These are phyloP conservation scores for Leucania comma DNA, from an alignment of 2,888 invertebrate species.

Conservation along the genomic window DNA sequence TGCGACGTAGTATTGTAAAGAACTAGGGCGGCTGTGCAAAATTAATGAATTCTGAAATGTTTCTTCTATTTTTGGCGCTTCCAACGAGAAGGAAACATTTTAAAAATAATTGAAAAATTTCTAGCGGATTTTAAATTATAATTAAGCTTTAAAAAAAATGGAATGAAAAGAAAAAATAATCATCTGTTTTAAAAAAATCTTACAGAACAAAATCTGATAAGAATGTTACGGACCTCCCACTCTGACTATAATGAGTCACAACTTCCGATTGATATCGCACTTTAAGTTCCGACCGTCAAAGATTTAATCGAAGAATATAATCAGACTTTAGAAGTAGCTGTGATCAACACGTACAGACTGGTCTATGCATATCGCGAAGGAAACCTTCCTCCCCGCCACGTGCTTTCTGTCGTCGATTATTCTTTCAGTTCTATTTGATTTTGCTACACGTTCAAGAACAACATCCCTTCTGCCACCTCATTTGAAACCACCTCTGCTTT, in stretches of 20 bases:
- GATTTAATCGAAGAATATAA: not conserved
- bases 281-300: not conserved
- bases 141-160: too few relatives aligned
- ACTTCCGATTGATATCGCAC: not conserved
- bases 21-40: slow-evolving; percentile 14
- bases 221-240: not conserved
- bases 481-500: not conserved
- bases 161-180: too few relatives aligned
- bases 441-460: not conserved
- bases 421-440: not conserved
- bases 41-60: slow-evolving; percentile 10
- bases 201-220: too few relatives aligned
- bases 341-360: not conserved
- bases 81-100: not conserved
- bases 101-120: not conserved
- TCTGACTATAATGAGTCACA: not conserved
- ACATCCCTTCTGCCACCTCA: not conserved
- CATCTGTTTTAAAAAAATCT: too few relatives aligned
- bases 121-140: too few relatives aligned
- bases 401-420: too few relatives aligned
- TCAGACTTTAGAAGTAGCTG: not conserved
- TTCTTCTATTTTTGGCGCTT: not conserved
- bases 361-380: too few relatives aligned
- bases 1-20: slow-evolving; percentile 8
- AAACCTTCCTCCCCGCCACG: too few relatives aligned